Evolutionary conservation across 92 coral and sea anemone species (phyloP), one percentile per base, ranked within the genome.

Genomic region (Epizoanthus illoricatus): DNA sequence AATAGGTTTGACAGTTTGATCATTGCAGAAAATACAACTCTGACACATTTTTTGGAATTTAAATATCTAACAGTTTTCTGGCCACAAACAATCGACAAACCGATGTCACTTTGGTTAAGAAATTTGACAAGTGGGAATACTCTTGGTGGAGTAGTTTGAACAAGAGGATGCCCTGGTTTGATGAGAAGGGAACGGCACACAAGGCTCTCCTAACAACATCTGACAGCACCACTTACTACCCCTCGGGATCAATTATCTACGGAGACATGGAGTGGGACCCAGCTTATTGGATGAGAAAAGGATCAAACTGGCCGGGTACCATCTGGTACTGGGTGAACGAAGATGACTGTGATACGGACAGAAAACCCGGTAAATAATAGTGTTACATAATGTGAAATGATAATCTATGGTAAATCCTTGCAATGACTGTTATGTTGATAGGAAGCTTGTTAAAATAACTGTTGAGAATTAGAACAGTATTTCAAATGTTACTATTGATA

Each of bases 61-160:
- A 20, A 15, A 2, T 59, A 15, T 59, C 4, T 59, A 20, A 7
- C 63, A 59, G 63, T 20, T 59, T 59, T 59, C n/a, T 59, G n/a
- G n/a, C n/a, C n/a, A n/a, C n/a, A n/a, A n/a, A n/a, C n/a, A n/a
- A n/a, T n/a, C n/a, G n/a, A n/a, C 63, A 59, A 6, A 59, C 63
- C 63, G 63, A 59, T 59, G 63, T 59, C 20, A 59, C 63, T 59
- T 20, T 59, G n/a, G 63, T n/a, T n/a, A n/a, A n/a, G n/a, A n/a
- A n/a, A n/a, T n/a, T n/a, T n/a, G n/a, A n/a, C n/a, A n/a, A n/a
- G 3, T 15, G n/a, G n/a, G n/a, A 59, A 59, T 5, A 15, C n/a
- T 59, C n/a, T 15, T n/a, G 65, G 65, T 60, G 65, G 65, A 18
- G 6, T 18, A 13, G 65, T 60, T 23, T 60, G 0, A 23, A 60